Conservation (phyloP, 1,140 invertebrate species). For the Aphaenogaster ashmeadi region DNA sequence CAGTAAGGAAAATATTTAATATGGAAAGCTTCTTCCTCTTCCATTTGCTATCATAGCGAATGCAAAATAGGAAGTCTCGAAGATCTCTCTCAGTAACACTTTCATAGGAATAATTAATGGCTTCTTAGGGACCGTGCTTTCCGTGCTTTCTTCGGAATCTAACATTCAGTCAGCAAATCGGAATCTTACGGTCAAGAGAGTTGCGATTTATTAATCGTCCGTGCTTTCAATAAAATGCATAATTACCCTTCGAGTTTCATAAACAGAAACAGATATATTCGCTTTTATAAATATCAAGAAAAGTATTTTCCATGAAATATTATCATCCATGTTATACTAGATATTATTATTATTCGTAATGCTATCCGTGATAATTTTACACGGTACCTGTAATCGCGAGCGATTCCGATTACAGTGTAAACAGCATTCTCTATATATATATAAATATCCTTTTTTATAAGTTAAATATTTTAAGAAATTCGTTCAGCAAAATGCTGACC, state of each 20-base stretch:
- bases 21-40: conserved; percentile 20
- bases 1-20: conserved; percentile 56
- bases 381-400: neutral
- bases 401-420: neutral
- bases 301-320: neutral
- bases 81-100: conserved; percentile 59
- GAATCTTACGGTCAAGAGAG: conserved; percentile 14
- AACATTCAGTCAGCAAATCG: conserved; percentile 47
- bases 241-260: conserved; percentile 20
- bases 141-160: conserved; percentile 2
- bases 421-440: neutral
- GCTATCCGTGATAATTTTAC: neutral
- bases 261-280: neutral
- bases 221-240: conserved; percentile 36
- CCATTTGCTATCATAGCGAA: conserved; percentile 21
- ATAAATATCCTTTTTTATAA: neutral
- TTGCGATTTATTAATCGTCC: conserved; percentile 20
- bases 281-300: neutral
- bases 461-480: neutral
- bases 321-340: neutral
- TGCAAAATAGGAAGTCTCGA: conserved; percentile 48
- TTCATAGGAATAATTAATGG: conserved; percentile 57
- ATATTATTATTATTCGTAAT: neutral
- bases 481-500: neutral
- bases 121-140: conserved; percentile 20